Evolutionary conservation across 2,797 vertebrate genomes (phyloP).

Genomic region (Pelobates cultripes): DNA sequence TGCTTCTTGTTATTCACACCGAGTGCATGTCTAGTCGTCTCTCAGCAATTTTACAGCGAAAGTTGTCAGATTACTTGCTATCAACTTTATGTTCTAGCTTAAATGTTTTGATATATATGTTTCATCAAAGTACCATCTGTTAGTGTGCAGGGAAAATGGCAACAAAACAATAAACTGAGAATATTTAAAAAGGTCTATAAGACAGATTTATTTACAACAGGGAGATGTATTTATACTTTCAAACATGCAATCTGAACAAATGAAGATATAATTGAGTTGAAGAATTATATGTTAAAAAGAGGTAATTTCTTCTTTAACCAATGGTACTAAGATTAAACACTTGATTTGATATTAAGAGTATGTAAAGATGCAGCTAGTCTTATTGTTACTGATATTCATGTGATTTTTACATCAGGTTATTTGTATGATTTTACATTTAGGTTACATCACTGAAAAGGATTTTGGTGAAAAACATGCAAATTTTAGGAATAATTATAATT

Average conservation of each 20-base stretch:
- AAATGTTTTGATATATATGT: conserved; percentile 56
- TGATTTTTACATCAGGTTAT: too few species aligned
- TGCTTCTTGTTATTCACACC: not conserved
- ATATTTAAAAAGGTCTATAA: conserved; percentile 55
- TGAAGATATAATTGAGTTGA: not conserved
- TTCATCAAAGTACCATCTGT: conserved; percentile 53
- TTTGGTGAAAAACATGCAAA: too few species aligned
- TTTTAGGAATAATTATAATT: too few species aligned
- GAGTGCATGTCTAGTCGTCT: conserved; percentile 11
- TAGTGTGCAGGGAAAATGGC: conserved; percentile 51
- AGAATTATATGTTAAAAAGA: not conserved
- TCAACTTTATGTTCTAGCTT: conserved; percentile 43
- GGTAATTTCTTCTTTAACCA: not conserved
- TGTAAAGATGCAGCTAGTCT: too few species aligned
- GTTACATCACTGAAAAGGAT: too few species aligned
- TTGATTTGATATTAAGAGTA: too few species aligned
- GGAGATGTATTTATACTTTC: conserved; percentile 36
- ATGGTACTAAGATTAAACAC: too few species aligned
- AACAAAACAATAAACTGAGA: conserved; percentile 53
- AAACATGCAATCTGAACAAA: conserved; percentile 25
- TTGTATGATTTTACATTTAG: too few species aligned
- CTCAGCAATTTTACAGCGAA: conserved; percentile 15
- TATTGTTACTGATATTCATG: too few species aligned
- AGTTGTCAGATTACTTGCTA: conserved; percentile 4
- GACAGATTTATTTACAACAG: conserved; percentile 44